Percentiles rank a stretch among this genome's conserved stretches.
These are phyloP conservation scores for Salvelinus namaycush DNA, from an alignment of 2,113 vertebrate species.

Conservation along the genomic window DNA sequence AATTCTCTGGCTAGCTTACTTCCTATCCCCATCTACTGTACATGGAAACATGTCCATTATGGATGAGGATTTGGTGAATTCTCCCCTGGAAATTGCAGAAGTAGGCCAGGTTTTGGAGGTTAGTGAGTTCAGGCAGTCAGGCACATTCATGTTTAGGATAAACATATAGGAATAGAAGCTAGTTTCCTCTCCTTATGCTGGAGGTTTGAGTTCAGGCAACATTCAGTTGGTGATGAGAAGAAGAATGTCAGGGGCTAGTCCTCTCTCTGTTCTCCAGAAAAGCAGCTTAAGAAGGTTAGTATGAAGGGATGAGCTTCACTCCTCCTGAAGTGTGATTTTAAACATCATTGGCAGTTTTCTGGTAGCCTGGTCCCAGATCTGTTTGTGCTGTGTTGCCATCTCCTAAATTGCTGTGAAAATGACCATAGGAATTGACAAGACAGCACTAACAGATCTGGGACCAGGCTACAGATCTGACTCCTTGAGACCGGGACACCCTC, in stretches of 20 bases:
- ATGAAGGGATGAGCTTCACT: neutral
- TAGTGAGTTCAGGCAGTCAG: conserved; percentile 26
- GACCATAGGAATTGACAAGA: no score
- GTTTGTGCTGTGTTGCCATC: no score
- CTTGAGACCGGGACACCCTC: neutral
- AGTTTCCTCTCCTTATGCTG: neutral
- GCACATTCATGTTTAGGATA: neutral
- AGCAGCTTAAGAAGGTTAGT: neutral
- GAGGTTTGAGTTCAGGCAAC: neutral
- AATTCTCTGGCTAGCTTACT: conserved; percentile 21
- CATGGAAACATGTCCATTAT: conserved; percentile 62
- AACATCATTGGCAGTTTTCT: neutral
- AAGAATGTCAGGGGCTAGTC: neutral
- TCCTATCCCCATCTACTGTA: conserved; percentile 40
- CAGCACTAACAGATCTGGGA: no score
- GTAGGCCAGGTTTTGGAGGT: conserved; percentile 58
- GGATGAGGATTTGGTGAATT: conserved; percentile 33
- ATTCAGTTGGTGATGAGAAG: neutral
- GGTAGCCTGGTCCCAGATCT: no score
- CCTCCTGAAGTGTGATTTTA: neutral
- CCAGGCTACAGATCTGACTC: neutral
- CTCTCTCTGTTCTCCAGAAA: neutral
- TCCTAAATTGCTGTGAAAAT: no score
- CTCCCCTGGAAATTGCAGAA: conserved; percentile 51
- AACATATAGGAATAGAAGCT: neutral